Base-by-base conservation (phyloP, 1,140 invertebrate species). In the Bombus huntii region DNA sequence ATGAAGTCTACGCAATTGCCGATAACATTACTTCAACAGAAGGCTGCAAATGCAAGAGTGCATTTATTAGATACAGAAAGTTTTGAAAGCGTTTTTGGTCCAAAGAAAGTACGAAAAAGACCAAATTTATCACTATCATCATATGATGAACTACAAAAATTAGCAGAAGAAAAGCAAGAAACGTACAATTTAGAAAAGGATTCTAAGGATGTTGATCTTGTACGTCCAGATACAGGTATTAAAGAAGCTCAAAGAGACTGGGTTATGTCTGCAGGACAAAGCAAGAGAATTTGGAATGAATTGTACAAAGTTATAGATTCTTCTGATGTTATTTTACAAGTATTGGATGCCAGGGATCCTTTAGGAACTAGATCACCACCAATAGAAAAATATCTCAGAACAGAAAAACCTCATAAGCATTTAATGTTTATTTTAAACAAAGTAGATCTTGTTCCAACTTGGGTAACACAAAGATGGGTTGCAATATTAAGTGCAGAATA, bases 281-380 rank as follows among this genome's bases (percentile, higher is more conserved):
- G 99, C 92, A 99, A 97, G 96, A 96, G 99, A 91, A 99, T 99
- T 92, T 99, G 99, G 99, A 99, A 99, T 96, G 99, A 99, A 95
- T 94, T 99, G 13, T 99, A 99, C 93, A 99, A 99, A 97, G 99
- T 99, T 18, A 98, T 99, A 73, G 99, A 99, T 95, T 99, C 99
- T 15, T 99, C 99, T 3, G 99, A 99, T 96, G 99, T 99, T 13
- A 94, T 99, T 39, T 95, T 99, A 28, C 98, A 99, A 96, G 97
- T 98, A 10, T 95, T 99, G 71, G 99, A 99, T 96, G 98, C 99
- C 1, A 96, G 99, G 87, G 98, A 99, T 96, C 99, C 99, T 1
- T 96, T 98, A 95, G 99, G 99, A 9, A 99, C 99, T 3, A 96
- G 99, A 84, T 99, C 98, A 89, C 97, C 97, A 73, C 98, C 99